Evolutionary conservation across 2,113 vertebrate genomes (phyloP), one percentile per base, ranked within the genome.

Genomic region (Chionis minor): DNA sequence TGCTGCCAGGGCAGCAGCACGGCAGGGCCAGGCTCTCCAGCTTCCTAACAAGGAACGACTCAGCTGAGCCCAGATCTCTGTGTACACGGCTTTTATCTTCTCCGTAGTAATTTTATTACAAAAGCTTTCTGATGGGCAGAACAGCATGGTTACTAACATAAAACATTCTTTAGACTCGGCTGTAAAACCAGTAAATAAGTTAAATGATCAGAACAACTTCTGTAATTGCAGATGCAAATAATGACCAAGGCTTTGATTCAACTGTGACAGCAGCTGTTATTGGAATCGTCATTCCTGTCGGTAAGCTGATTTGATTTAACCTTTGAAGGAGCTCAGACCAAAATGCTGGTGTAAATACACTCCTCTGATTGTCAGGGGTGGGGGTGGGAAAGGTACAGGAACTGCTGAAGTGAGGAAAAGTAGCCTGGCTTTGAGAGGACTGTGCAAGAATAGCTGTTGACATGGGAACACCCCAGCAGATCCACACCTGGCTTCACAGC

Each of bases 191-290:
- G 61, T 12, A 24, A 51, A 30, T 1, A 0, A 75, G 18, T 79
- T 74, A 93, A 86, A 32, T 95, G n/a, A 94, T 72, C 66, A 54
- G 47, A 92, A 58, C 10, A 4, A 67, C 30, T 96, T 75, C 96
- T 96, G 35, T 69, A 90, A 92, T 98, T 97, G 18, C 98, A 99
- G 99, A 99, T 97, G 98, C 98, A 27, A 99, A 98, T 81, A 98
- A 98, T 91, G 98, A 97, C 47, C 97, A 98, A 97, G 98, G 98
- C 91, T 98, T 99, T 70, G 99, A 98, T 92, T 99, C 99, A 90
- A 99, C 99, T 49, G 98, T 99, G 95, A 99, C 99, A 44, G 99
- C 99, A 67, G 99, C 99, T 55, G 98, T 99, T 81, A 97, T 99
- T 97, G 99, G 99, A 67, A 99, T 99, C 90, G 98, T 99, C 73